phyloP scores from a whole-genome alignment of 2,888 invertebrate species.

The Polydrusus cervinus region DNA sequence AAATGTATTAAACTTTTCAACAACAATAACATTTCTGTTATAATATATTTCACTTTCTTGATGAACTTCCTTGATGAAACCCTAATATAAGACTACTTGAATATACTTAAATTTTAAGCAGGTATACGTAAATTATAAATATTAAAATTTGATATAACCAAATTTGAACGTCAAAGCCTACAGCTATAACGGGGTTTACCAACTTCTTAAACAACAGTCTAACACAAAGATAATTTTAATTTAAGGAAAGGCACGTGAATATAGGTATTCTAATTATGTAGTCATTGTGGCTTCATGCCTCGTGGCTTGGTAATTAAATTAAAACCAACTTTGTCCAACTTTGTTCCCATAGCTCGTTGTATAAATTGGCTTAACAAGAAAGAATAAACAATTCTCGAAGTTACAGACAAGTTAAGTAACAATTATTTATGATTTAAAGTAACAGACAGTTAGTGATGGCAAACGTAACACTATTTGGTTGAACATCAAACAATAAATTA shows the following conservation, averaged over 20 bases:
- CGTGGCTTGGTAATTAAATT: slow-evolving; percentile 37
- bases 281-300: slow-evolving; percentile 29
- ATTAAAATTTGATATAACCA: background rate
- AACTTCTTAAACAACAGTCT: slow-evolving; percentile 4
- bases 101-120: slow-evolving; percentile 4
- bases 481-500: background rate
- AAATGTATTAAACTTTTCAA: too few species aligned
- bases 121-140: background rate
- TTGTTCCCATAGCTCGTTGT: slow-evolving; percentile 27
- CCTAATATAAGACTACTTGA: background rate
- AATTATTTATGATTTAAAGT: slow-evolving; percentile 19
- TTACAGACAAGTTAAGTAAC: slow-evolving; percentile 37
- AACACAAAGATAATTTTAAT: slow-evolving; percentile 23
- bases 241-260: slow-evolving; percentile 18
- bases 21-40: too few species aligned
- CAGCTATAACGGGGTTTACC: background rate
- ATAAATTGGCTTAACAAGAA: slow-evolving; percentile 39
- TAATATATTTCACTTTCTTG: too few species aligned
- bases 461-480: background rate
- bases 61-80: background rate
- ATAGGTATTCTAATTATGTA: slow-evolving; percentile 33
- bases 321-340: slow-evolving; percentile 36
- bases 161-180: slow-evolving; percentile 5
- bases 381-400: slow-evolving; percentile 30
- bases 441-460: background rate